phyloP scores from a whole-genome alignment of 1,140 invertebrate species.

The Magallana ariakensis region DNA sequence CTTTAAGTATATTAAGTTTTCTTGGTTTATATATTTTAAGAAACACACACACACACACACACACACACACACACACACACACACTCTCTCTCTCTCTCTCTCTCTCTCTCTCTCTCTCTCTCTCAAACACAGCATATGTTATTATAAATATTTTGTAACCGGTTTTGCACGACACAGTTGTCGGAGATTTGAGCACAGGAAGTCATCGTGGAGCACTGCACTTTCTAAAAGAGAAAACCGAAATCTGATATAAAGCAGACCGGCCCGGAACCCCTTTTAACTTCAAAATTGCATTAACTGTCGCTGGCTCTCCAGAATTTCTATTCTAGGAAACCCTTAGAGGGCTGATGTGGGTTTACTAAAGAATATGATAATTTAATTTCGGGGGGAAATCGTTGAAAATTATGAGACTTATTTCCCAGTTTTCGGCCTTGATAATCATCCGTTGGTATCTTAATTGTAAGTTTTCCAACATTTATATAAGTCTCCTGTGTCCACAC shows the following conservation, averaged over 20 bases:
- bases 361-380: slow-evolving; percentile 4
- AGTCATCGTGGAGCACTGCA: too few species aligned
- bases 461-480: background rate
- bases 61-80: too few species aligned
- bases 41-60: too few species aligned
- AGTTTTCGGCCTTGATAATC: background rate
- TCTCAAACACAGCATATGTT: too few species aligned
- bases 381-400: background rate
- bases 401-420: background rate
- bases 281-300: slow-evolving; percentile 4
- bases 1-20: too few species aligned
- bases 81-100: too few species aligned
- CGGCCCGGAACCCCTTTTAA: background rate
- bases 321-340: slow-evolving; percentile 24
- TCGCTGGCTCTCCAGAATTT: slow-evolving; percentile 8
- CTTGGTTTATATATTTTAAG: too few species aligned
- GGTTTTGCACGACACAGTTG: too few species aligned
- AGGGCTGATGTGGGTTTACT: background rate
- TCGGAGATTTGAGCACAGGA: too few species aligned
- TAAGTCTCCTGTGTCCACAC: background rate
- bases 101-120: too few species aligned
- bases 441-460: background rate
- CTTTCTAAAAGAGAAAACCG: background rate
- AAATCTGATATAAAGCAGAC: slow-evolving; percentile 22
- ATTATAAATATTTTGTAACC: too few species aligned